Conservation (phyloP, 2,888 invertebrate species). For the Nomada fucata region DNA sequence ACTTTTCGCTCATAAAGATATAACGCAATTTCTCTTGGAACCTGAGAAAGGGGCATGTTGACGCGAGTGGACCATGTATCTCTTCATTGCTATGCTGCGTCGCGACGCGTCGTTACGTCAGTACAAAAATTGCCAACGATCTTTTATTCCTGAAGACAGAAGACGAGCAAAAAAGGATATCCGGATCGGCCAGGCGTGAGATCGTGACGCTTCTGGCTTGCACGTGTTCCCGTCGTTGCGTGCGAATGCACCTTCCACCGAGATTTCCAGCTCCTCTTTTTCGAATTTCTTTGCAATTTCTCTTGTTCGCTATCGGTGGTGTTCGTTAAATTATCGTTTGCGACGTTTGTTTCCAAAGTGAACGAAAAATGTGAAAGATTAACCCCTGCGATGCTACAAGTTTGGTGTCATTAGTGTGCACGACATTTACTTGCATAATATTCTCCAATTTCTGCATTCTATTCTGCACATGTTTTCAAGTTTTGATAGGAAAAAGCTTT, state of each 20-base stretch:
- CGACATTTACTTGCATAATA: too few species aligned
- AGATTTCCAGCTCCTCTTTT: background rate
- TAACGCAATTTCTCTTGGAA: background rate
- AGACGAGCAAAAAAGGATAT: constrained; percentile 9
- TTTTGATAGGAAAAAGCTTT: too few species aligned
- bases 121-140: background rate
- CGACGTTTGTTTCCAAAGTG: too few species aligned
- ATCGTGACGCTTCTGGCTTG: constrained; percentile 53
- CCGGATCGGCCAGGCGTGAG: constrained; percentile 55
- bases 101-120: background rate
- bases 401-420: too few species aligned
- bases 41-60: background rate
- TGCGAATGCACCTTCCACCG: constrained; percentile 22
- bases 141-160: background rate
- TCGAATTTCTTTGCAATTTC: background rate
- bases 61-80: background rate
- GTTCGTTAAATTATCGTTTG: too few species aligned
- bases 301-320: background rate
- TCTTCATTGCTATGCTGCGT: background rate
- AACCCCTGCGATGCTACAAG: too few species aligned
- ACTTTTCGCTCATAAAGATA: too few species aligned
- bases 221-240: constrained; percentile 48
- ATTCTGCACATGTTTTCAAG: too few species aligned
- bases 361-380: too few species aligned
- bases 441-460: too few species aligned